Evolutionary conservation across 23 tunicate genomes (phyloP).

Genomic region (Trididemnum nubilum): DNA sequence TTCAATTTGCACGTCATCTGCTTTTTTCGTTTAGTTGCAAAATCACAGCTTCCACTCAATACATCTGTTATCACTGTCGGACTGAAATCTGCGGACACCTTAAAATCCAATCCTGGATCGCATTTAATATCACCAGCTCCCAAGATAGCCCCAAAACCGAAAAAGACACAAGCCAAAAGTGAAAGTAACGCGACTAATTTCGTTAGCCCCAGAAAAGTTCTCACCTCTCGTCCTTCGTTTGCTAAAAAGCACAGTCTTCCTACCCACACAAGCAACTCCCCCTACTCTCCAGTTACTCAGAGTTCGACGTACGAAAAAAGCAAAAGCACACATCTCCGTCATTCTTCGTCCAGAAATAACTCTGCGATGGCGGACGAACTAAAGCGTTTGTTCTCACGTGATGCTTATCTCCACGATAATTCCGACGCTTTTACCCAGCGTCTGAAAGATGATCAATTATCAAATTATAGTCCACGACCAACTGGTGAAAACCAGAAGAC

Average conservation of each 20-base stretch:
- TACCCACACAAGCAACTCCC: background rate
- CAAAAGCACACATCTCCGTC: no score
- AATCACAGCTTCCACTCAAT: background rate
- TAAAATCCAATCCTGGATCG: no score
- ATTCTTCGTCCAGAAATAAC: no score
- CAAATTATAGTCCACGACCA: no score
- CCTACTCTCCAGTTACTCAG: no score
- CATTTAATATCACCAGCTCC: background rate
- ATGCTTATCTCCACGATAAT: no score
- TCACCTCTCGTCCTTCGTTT: conserved; percentile 9
- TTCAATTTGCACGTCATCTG: conserved; percentile 16
- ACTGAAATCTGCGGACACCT: background rate
- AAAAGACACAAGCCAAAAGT: background rate
- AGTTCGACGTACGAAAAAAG: no score
- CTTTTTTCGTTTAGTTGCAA: background rate
- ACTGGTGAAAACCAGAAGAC: no score
- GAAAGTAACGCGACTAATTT: conserved; percentile 4
- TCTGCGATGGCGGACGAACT: no score
- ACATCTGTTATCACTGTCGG: background rate
- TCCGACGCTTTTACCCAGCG: no score
- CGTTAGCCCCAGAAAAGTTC: background rate
- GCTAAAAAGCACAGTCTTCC: conserved; percentile 7
- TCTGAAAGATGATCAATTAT: no score
- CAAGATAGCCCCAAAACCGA: background rate
- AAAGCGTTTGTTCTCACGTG: no score